These are phyloP conservation scores for Philereme transversata DNA, from an alignment of 2,888 invertebrate species.

Conservation along the genomic window DNA sequence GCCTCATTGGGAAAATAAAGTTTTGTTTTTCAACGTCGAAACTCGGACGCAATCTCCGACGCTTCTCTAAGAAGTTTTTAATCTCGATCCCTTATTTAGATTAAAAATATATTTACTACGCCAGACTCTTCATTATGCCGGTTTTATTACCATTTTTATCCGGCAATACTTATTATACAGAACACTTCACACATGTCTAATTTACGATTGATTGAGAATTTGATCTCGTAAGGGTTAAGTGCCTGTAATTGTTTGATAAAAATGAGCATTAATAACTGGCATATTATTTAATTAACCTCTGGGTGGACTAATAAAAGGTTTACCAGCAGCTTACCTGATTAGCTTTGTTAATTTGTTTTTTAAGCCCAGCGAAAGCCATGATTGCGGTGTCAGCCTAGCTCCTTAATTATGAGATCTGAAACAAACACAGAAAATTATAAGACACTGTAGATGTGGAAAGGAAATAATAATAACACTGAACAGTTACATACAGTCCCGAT, in stretches of 20 bases:
- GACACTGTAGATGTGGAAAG: not conserved
- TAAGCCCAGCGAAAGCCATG: slow-evolving; percentile 99
- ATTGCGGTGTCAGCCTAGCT: slow-evolving; percentile 57
- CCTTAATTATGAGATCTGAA: slow-evolving; percentile 52
- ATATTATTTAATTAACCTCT: slow-evolving; percentile 36
- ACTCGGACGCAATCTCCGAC: slow-evolving; percentile 44
- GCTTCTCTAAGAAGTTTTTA: slow-evolving; percentile 53
- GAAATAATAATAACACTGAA: no score
- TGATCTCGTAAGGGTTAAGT: no score
- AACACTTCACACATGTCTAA: no score
- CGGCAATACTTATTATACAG: no score
- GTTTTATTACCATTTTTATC: slow-evolving; percentile 8
- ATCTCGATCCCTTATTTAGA: slow-evolving; percentile 45
- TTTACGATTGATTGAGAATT: no score
- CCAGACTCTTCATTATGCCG: slow-evolving; percentile 31
- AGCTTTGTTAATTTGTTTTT: slow-evolving; percentile 99
- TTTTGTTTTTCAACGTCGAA: slow-evolving; percentile 43
- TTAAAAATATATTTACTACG: slow-evolving; percentile 31
- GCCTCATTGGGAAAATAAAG: slow-evolving; percentile 37
- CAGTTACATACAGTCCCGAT: no score
- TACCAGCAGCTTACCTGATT: slow-evolving; percentile 91
- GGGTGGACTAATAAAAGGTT: slow-evolving; percentile 18
- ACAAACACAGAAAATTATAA: slow-evolving; percentile 35
- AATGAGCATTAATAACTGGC: slow-evolving; percentile 24
- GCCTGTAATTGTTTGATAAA: no score